Percentiles rank a stretch among this genome's conserved stretches.
phyloP scores from a whole-genome alignment of 2,888 invertebrate species.

The Tetragonula carbonaria region DNA sequence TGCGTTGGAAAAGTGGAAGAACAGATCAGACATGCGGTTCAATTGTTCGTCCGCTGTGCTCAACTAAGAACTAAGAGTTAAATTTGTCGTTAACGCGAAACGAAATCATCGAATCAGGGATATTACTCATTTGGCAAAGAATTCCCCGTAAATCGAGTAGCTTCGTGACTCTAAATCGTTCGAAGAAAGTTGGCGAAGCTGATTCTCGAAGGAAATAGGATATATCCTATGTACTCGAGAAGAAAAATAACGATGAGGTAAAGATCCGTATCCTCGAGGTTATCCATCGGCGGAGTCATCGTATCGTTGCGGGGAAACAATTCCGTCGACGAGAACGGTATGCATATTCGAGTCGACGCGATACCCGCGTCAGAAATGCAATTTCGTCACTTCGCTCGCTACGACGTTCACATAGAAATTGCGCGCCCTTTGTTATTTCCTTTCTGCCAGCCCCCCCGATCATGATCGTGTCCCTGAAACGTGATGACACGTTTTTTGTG shows the following conservation, averaged over 20 bases:
- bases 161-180: background rate
- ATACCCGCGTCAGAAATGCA: slow-evolving; percentile 1
- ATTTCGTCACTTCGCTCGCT: slow-evolving; percentile 17
- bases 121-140: background rate
- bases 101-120: no score
- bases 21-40: no score
- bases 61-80: no score
- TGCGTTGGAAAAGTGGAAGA: no score
- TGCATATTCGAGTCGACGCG: slow-evolving; percentile 22
- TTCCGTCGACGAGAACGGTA: slow-evolving; percentile 11
- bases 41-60: no score
- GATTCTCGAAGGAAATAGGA: background rate
- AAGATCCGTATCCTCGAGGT: background rate
- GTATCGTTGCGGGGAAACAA: slow-evolving; percentile 14
- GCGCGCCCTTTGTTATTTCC: slow-evolving; percentile 11
- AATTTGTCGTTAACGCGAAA: no score
- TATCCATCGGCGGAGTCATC: background rate
- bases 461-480: background rate
- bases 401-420: slow-evolving; percentile 24
- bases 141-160: background rate
- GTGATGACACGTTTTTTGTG: background rate
- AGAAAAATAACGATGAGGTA: background rate
- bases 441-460: background rate
- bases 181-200: background rate
- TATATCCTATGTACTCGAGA: background rate